A percentile compares a stretch with the other conserved stretches of the same genome.
Conservation (phyloP, 2,113 vertebrate species). For the Tenrec ecaudatus region DNA sequence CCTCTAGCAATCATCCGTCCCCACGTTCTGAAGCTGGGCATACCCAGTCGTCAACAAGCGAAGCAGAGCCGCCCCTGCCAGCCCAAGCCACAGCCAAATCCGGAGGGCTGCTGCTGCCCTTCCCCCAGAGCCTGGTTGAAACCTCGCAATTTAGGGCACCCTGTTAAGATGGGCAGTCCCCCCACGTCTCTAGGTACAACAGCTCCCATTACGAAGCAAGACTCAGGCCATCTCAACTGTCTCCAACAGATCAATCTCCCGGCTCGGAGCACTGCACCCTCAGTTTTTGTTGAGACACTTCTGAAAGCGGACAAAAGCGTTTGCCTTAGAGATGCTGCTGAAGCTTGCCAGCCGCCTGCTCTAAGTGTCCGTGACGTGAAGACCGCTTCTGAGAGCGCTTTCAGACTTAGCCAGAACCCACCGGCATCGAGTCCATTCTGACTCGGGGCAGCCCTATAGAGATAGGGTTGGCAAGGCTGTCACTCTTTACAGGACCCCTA, state of each 20-base stretch:
- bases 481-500: too few species aligned
- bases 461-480: too few species aligned
- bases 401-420: neutral
- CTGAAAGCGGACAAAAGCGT: neutral
- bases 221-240: neutral
- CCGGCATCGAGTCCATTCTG: too few species aligned
- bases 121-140: neutral
- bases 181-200: neutral
- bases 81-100: neutral
- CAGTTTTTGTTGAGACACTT: neutral
- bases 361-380: neutral
- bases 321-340: neutral
- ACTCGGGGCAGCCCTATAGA: too few species aligned
- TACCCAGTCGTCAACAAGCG: neutral
- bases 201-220: neutral
- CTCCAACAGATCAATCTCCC: too few species aligned
- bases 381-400: neutral
- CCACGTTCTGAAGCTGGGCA: neutral
- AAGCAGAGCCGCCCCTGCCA: neutral
- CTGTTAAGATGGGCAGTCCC: neutral
- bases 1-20: neutral
- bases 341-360: neutral
- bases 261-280: neutral
- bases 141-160: neutral
- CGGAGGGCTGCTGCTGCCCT: neutral